A percentile compares a stretch with the other conserved stretches of the same genome.
These are phyloP conservation scores for Muscicapa adusta DNA, from an alignment of 2,113 vertebrate species.

Conservation along the genomic window DNA sequence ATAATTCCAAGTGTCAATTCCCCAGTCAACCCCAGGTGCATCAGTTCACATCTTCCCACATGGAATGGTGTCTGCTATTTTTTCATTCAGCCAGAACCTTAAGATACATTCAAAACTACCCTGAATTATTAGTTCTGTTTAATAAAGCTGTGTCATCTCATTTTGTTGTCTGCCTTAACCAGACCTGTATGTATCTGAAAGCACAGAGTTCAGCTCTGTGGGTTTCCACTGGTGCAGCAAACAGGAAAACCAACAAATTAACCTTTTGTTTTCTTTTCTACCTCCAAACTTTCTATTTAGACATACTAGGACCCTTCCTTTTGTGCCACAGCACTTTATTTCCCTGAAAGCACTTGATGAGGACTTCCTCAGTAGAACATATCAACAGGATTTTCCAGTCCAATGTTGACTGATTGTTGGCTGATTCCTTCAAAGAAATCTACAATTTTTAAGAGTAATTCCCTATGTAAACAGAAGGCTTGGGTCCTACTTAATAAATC, in stretches of 20 bases:
- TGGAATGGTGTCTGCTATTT: background rate
- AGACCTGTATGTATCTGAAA: background rate
- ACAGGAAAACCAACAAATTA: background rate
- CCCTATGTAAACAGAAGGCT: background rate
- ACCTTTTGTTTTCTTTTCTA: background rate
- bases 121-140: background rate
- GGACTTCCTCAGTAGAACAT: background rate
- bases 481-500: background rate
- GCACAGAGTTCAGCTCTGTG: background rate
- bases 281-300: background rate
- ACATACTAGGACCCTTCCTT: background rate
- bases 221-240: background rate
- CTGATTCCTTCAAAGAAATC: background rate
- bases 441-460: background rate
- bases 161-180: background rate
- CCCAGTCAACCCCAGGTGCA: background rate
- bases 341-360: background rate
- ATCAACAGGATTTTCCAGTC: background rate
- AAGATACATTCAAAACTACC: background rate
- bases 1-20: background rate
- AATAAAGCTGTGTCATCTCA: background rate
- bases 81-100: background rate
- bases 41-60: background rate
- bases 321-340: background rate
- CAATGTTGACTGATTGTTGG: background rate